phyloP scores from a whole-genome alignment of 2,888 invertebrate species.

The Bursaphelenchus okinawaensis region DNA sequence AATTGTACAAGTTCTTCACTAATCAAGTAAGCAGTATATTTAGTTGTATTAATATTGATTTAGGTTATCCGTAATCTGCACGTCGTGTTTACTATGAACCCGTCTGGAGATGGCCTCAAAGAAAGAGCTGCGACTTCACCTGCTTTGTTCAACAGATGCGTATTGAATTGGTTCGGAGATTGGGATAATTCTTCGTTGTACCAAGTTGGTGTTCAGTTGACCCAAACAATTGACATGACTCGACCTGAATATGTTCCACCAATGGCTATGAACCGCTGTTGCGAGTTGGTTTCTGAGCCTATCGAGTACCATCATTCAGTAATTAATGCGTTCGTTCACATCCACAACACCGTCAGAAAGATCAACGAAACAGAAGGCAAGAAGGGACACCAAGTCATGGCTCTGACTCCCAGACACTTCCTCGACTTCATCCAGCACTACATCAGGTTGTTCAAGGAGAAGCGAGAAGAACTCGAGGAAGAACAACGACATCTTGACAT shows the following conservation, averaged over 20 bases:
- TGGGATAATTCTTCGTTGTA: slow-evolving; percentile 84
- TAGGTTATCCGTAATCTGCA: slow-evolving; percentile 97
- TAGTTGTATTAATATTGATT: slow-evolving; percentile 8
- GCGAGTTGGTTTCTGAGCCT: slow-evolving; percentile 59
- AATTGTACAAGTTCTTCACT: slow-evolving; percentile 99
- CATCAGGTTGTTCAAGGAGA: slow-evolving; percentile 83
- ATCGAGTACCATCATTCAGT: slow-evolving; percentile 67
- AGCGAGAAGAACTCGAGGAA: slow-evolving; percentile 87
- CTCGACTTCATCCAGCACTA: slow-evolving; percentile 98
- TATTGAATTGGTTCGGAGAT: slow-evolving; percentile 98
- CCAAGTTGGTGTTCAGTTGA: slow-evolving; percentile 83
- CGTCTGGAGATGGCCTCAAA: slow-evolving; percentile 93
- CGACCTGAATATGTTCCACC: slow-evolving; percentile 77
- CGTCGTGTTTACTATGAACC: slow-evolving; percentile 99
- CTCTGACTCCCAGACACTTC: slow-evolving; percentile 94
- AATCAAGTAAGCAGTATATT: slow-evolving; percentile 61
- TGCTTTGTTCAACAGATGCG: slow-evolving; percentile 96
- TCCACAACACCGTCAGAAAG: slow-evolving; percentile 86
- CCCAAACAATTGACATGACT: slow-evolving; percentile 87
- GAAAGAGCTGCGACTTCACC: slow-evolving; percentile 98
- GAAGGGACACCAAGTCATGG: slow-evolving; percentile 83
- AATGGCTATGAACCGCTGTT: slow-evolving; percentile 82
- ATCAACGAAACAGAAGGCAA: slow-evolving; percentile 85
- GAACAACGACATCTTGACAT: slow-evolving; percentile 97
- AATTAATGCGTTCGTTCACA: slow-evolving; percentile 96